These are phyloP conservation scores for Achlya flavicornis DNA, from an alignment of 2,888 invertebrate species.

Conservation along the genomic window DNA sequence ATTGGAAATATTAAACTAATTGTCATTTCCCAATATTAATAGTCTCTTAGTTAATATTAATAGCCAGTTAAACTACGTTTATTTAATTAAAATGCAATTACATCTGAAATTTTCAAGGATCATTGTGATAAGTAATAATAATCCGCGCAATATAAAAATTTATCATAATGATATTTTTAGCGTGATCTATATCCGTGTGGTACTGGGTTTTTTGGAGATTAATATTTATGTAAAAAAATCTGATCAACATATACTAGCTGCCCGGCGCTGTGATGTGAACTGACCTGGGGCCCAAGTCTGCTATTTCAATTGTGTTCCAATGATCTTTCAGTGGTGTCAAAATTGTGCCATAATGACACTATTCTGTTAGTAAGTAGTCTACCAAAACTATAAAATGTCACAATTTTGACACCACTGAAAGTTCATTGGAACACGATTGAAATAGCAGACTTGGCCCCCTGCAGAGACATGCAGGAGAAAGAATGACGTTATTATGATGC, in stretches of 20 bases:
- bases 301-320: too few relatives aligned
- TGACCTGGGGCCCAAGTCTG: too few relatives aligned
- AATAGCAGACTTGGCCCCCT: too few relatives aligned
- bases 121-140: not conserved
- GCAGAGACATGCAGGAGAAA: too few relatives aligned
- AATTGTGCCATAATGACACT: too few relatives aligned
- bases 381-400: too few relatives aligned
- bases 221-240: not conserved
- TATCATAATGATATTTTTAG: not conserved
- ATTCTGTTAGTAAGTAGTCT: too few relatives aligned
- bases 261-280: too few relatives aligned
- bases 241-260: not conserved
- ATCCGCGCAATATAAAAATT: not conserved
- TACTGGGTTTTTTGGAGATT: constrained; percentile 7
- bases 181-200: constrained; percentile 10
- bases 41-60: constrained; percentile 2
- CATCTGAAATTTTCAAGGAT: constrained; percentile 2
- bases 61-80: not conserved
- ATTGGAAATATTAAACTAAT: not conserved
- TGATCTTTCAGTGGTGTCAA: too few relatives aligned
- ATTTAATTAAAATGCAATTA: not conserved
- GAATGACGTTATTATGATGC: too few relatives aligned
- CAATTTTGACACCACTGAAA: too few relatives aligned
- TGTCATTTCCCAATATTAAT: constrained; percentile 3
- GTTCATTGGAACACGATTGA: too few relatives aligned